Base-by-base conservation (phyloP, 2,113 vertebrate species). In the Ornithorhynchus anatinus region DNA sequence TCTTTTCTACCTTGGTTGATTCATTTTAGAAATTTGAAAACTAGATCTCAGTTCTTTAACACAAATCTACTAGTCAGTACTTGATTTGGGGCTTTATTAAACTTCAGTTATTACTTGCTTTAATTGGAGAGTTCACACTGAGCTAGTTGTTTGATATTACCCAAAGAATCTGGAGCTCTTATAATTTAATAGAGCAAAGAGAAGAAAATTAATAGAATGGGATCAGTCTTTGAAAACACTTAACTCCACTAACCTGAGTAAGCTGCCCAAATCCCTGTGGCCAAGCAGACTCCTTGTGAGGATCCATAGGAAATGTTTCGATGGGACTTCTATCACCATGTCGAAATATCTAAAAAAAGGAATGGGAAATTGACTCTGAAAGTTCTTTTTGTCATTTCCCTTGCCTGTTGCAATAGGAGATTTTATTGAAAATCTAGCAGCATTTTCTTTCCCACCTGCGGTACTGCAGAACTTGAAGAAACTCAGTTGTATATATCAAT, bases 291-390 rank as follows among this genome's bases (percentile, higher is more conserved):
- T 95, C 94, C 60, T 91, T 91, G 54, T 95, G 88, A 40, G 91
- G 93, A 57, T 95, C 91, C 0, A 79, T 90, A 63, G 95, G 96
- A 77, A 95, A 96, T 8, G 92, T 94, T 58, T 94, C 89, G 31
- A 92, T 91, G 6, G 95, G 94, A 7, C 93, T 95, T 75, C 95
- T 90, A 82, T 97, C 95, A 25, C 95, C 95, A 10, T 96, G 95
- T 16, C 94, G 89, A 80, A 94, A 95, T 17, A 96, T 83, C 95
- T 96, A 79, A 31, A 78, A 85, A 84, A 66, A 0, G 38, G 32
- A 43, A 19, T 13, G 23, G 43, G 47, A 66, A 47, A 19, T 5
- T 7, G 43, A 50, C 19, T 16, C 58, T 27, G 37, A 25, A 58
- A 51, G 42, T 53, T 25, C 31, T 14, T 59, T 10, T 47, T 63